Base-by-base conservation (phyloP, 2,113 vertebrate genomes). In the Donacobius atricapilla region DNA sequence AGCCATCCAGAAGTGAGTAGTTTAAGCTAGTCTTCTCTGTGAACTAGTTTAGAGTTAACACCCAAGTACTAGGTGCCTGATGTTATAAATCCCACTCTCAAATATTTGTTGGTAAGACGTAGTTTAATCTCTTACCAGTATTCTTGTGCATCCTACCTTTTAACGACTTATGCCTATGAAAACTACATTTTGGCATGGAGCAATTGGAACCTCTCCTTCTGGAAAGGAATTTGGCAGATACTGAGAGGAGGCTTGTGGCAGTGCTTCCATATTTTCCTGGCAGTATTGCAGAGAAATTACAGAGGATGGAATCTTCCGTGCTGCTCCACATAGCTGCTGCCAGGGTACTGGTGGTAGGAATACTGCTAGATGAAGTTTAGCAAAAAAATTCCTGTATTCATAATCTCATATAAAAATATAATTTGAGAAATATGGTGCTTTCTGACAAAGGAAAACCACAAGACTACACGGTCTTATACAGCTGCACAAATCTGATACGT, bases 251-350 rank as follows among this genome's bases (percentile, higher is more conserved):
- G 33, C 31, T 88, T 95, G 79, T 96, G 90, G 87, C 87, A 86
- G 33, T 42, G 63, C 54, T 95, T 94, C 92, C 71, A 37, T 84
- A 87, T 95, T 96, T 97, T 94, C 96, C 96, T 97, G 96, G 94
- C 72, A 0, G 9, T 60, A 48, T 48, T 93, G 61, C 89, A 81
- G 69, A 95, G 76, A 71, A 94, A 83, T 53, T 92, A 75, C 60
- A 89, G 60, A 69, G 61, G 57, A 89, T 89, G 95, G 94, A 97
- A 97, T 93, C 94, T 95, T 96, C 91, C 20, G 1, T 92, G 51
- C 47, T 71, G 75, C 44, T 88, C 48, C 60, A 27, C 35, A 19
- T 6, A 78, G 35, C 61, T 92, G 72, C 68, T 94, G 85, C 90
- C 96, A 93, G 72, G 53, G 24, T 37, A 15, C 69, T 82, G 68